A percentile compares a stretch with the other conserved stretches of the same genome.
phyloP scores from a whole-genome alignment of 2,888 invertebrate genomes.

The Smittia sp. region DNA sequence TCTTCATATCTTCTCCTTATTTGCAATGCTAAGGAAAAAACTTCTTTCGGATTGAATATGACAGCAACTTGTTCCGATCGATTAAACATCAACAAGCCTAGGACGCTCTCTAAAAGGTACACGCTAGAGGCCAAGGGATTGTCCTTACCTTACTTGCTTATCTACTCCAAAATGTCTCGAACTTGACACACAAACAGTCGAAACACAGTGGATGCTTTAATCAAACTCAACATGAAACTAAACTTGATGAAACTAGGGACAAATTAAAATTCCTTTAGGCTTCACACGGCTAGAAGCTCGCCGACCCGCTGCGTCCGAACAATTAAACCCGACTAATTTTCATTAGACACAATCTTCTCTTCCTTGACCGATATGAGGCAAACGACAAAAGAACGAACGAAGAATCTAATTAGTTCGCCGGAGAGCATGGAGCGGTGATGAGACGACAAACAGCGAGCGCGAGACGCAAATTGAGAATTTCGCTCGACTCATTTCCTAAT shows the following conservation, averaged over 20 bases:
- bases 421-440: constrained; percentile 10
- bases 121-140: too few relatives aligned
- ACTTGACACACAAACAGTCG: too few relatives aligned
- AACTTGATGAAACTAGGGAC: not conserved
- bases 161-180: too few relatives aligned
- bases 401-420: constrained; percentile 10
- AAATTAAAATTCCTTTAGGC: not conserved
- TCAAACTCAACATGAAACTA: not conserved
- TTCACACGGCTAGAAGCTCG: not conserved
- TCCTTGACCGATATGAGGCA: not conserved
- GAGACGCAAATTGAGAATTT: constrained; percentile 6
- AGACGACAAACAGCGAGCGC: not conserved
- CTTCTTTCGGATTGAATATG: too few relatives aligned
- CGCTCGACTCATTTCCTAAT: constrained; percentile 31
- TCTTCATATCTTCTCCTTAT: too few relatives aligned
- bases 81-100: too few relatives aligned
- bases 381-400: constrained; percentile 16
- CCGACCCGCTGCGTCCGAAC: not conserved
- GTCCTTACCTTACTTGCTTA: too few relatives aligned
- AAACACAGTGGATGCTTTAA: too few relatives aligned
- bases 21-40: too few relatives aligned
- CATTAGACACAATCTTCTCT: constrained; percentile 16
- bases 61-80: too few relatives aligned
- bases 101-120: too few relatives aligned
- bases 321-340: constrained; percentile 15